Evolutionary conservation across 2,888 invertebrate species (phyloP), one percentile per base, ranked within the genome.

Genomic region (Eilema depressum): DNA sequence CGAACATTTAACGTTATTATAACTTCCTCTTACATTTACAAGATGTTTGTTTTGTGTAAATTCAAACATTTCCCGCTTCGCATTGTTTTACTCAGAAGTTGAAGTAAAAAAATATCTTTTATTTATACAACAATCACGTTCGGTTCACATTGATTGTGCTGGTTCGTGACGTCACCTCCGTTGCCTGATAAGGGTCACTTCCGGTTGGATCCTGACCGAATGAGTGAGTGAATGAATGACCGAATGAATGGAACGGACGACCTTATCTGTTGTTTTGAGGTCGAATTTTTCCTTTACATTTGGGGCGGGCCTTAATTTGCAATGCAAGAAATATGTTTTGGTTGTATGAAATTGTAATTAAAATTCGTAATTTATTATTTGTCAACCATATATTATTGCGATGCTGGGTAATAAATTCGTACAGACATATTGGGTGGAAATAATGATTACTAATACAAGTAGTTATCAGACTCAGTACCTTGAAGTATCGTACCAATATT

Each of bases 71-170:
- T 91, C 89, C 89, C 86, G 87, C 86, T 87, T 87, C 78, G 85
- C 85, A 91, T 93, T 93, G 93, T 93, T 93, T 93, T 90, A 91
- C 85, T 86, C 84, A 83, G 87, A 87, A 89, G 83, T 81, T 80
- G 78, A 80, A 85, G 30, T 66, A 83, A 85, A 88, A 86, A 88
- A 85, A 85, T 74, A 79, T 74, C 82, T 85, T 90, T 88, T 94
- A 93, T 94, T 95, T 93, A 92, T 93, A 94, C 88, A 91, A 92
- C 91, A 89, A 90, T 93, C 95, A 95, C 95, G 95, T 94, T 89
- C 91, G 87, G 81, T 83, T 89, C 88, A 86, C 85, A 85, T 86
- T 91, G 92, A 92, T 92, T 93, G 91, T 88, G 85, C 79, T 77
- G 69, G 77, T 70, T 77, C 23, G 82, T 94, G 93, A 93, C 93